Evolutionary conservation across 2,797 vertebrate genomes (phyloP).

Genomic region (Crenichthys baileyi): DNA sequence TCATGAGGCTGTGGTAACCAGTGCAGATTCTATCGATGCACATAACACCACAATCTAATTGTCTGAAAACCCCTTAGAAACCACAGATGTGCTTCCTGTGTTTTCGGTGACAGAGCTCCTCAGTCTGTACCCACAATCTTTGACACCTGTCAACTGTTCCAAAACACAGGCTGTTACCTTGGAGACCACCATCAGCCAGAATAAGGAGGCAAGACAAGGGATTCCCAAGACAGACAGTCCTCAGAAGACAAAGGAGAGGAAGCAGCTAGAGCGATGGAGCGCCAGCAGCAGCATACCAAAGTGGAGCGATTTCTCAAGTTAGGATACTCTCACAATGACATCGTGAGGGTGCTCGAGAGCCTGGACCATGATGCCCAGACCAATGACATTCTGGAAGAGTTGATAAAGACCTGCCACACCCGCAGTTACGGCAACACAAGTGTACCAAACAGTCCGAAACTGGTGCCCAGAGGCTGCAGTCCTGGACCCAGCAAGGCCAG

Average conservation of each 20-base stretch:
- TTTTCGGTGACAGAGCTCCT: constrained; percentile 59
- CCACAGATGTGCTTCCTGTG: constrained; percentile 57
- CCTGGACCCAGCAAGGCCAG: constrained; percentile 19
- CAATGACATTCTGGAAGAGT: constrained; percentile 90
- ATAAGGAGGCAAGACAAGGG: constrained; percentile 60
- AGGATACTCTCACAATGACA: constrained; percentile 84
- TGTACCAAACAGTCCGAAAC: constrained; percentile 55
- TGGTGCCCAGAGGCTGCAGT: constrained; percentile 83
- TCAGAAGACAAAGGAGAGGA: constrained; percentile 21
- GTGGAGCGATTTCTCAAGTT: constrained; percentile 91
- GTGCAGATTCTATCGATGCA: constrained; percentile 29
- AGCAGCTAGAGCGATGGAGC: constrained; percentile 68
- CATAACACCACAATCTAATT: constrained; percentile 40
- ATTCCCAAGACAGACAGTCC: constrained; percentile 46
- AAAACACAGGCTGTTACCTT: constrained; percentile 59
- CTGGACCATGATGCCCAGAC: constrained; percentile 86
- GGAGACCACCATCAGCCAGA: constrained; percentile 63
- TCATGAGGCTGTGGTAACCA: constrained; percentile 47
- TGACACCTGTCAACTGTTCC: constrained; percentile 68
- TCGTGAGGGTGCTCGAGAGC: constrained; percentile 85
- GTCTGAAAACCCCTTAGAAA: constrained; percentile 60
- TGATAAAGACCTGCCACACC: constrained; percentile 86
- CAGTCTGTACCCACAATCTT: constrained; percentile 17
- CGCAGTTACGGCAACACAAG: constrained; percentile 25
- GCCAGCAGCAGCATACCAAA: constrained; percentile 73